Evolutionary conservation across 1,140 invertebrate genomes (phyloP).

Genomic region (Drosophila paulistorum): DNA sequence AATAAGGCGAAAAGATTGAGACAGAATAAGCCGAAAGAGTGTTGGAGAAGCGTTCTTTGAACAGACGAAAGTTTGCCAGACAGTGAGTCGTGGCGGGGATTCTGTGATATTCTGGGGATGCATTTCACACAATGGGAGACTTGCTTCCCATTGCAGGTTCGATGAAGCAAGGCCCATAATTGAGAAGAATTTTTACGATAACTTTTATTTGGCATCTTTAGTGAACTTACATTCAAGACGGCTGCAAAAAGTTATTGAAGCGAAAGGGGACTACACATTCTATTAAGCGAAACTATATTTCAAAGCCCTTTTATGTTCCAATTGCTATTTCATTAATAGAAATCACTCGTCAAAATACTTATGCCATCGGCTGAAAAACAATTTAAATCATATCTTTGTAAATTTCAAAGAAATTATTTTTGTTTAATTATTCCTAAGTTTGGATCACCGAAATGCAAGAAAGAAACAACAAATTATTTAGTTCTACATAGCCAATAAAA

Average conservation of each 20-base stretch:
- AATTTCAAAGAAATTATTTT: neutral
- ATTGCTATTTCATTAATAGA: neutral
- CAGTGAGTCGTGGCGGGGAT: neutral
- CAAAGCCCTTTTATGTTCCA: neutral
- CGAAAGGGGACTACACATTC: neutral
- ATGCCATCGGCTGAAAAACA: neutral
- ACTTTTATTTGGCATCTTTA: too few species aligned
- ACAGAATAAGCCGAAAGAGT: slow-evolving; percentile 11
- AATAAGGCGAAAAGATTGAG: slow-evolving; percentile 9
- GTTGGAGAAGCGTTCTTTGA: slow-evolving; percentile 20
- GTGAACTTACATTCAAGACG: neutral
- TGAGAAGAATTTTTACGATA: too few species aligned
- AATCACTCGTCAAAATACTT: neutral
- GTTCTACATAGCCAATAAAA: neutral
- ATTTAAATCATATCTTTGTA: neutral
- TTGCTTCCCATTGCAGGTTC: slow-evolving; percentile 31
- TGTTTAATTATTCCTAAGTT: neutral
- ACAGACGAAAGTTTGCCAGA: slow-evolving; percentile 1
- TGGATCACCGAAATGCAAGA: neutral
- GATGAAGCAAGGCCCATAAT: too few species aligned
- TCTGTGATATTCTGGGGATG: slow-evolving; percentile 30
- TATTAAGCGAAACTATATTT: neutral
- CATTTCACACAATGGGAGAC: slow-evolving; percentile 21
- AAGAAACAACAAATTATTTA: neutral
- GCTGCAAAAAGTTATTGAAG: neutral